Base-by-base conservation (phyloP, 2,113 vertebrate species). In the Mobula birostris region DNA sequence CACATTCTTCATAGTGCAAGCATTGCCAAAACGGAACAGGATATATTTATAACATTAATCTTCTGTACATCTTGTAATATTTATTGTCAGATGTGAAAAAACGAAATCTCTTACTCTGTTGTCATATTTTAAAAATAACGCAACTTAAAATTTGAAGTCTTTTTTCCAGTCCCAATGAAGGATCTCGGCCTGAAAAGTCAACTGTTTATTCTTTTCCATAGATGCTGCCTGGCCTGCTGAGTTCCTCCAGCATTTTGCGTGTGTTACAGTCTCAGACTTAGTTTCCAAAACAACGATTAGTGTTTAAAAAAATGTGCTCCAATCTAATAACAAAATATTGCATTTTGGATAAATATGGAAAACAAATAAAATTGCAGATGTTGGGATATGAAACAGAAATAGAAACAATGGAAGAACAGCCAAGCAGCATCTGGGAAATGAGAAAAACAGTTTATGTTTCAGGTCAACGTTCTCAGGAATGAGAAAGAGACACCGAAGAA, bases 21-120 rank as follows among this genome's bases (percentile, higher is more conserved):
- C 88, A 70, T 40, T 70, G 63, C 88, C 88, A 92, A 40, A 68
- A 92, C 32, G 58, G 88, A 70, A 72, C 88, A 40, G 88, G 68
- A 92, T 63, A 70, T 40, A 91, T 24, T 91, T 70, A 70, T 92
- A 70, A 92, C 66, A 68, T 92, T 92, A 72, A 92, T 32, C 61
- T 40, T 70, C 83, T 63, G 56, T 87, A 40, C 36, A 70, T 72
- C 36, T 92, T 92, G 88, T 63, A 92, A 72, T 32, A 92, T 36
- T 92, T 70, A 68, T 92, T 70, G 63, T 24, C 88, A 40, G 70
- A 3, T 92, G 24, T 92, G 68, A 92, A 91, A 66, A 70, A 68
- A 63, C n/a, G 36, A 21, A 40, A 17, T 4, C 36, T 70, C 32
- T 70, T 27, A 91, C 61, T 36, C 15, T 72, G 15, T 36, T 17